phyloP scores from a whole-genome alignment of 2,888 invertebrate genomes.

The Noctuana brunneofusca region DNA sequence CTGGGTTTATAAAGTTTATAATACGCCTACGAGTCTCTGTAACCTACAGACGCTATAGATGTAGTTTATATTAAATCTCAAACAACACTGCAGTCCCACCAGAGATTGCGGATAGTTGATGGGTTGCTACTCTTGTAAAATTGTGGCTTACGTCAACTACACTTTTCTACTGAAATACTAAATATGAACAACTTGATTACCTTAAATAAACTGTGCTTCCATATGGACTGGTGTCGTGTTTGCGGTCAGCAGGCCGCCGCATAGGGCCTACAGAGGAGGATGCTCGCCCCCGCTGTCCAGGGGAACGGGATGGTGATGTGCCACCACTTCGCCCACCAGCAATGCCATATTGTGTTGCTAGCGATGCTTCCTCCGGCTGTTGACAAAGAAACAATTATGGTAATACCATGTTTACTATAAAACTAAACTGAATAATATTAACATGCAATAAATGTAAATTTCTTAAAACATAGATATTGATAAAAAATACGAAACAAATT shows the following conservation, averaged over 20 bases:
- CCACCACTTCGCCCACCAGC: slow-evolving; percentile 64
- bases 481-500: no score
- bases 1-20: no score
- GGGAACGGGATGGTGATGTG: slow-evolving; percentile 67
- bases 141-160: no score
- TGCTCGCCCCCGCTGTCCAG: slow-evolving; percentile 69
- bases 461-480: no score
- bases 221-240: slow-evolving; percentile 93
- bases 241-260: slow-evolving; percentile 90
- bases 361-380: slow-evolving; percentile 72
- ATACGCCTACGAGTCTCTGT: no score
- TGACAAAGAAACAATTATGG: slow-evolving; percentile 48
- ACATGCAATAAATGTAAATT: no score
- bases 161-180: no score
- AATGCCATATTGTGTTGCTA: slow-evolving; percentile 69
- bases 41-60: no score
- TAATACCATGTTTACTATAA: not conserved
- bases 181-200: slow-evolving; percentile 46
- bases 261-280: slow-evolving; percentile 87
- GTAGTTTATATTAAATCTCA: no score
- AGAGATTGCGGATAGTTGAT: no score
- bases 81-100: no score
- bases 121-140: no score
- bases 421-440: not conserved
- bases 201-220: slow-evolving; percentile 87